Base-by-base conservation (phyloP, 2,888 invertebrate genomes). In the Torymus aiolomorphi region DNA sequence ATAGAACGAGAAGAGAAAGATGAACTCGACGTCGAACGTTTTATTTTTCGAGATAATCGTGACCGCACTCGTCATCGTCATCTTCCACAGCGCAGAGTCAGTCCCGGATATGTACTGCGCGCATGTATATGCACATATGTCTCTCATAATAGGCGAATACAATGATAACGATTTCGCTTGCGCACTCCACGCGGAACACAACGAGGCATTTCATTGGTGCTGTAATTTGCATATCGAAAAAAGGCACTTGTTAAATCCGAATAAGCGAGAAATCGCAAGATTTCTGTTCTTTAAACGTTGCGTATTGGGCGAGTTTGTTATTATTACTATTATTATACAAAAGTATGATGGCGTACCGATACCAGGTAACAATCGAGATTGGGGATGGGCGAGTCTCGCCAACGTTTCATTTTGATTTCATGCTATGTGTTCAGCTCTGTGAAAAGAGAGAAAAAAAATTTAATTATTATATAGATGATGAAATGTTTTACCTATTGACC, bases 191-290 rank as follows among this genome's bases (percentile, higher is more conserved):
- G 16, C 13, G 10, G 49, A 51, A 65, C 14, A 56, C 63, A 57
- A 49, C 56, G 65, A 69, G 31, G 69, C 18, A 54, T 51, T 52
- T 24, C 24, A 65, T 71, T 77, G 71, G 70, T 77, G 63, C 76
- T 77, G 57, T 65, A 71, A 61, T 57, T 65, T 77, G 65, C 70
- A 71, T 77, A 77, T 76, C 70, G 16, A 71, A 42, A 42, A 42
- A 42, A 71, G 56, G 49, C 63, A 77, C 65, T 71, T 71, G 71
- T 77, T 77, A 77, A 42, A 65, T 24, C 18, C 13, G 31, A 18
- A 42, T 42, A 10, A 42, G 42, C 42, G 42, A 42, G 42, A 42
- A 42, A 24, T 5, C 42, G 42, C n/a, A 10, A 18, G 42, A 56
- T 10, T 5, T 10, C 59, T 74, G 14, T 57, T 49, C 65, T 20